These are phyloP conservation scores for Epinotia ramella DNA, from an alignment of 2,888 invertebrate species.

Conservation along the genomic window DNA sequence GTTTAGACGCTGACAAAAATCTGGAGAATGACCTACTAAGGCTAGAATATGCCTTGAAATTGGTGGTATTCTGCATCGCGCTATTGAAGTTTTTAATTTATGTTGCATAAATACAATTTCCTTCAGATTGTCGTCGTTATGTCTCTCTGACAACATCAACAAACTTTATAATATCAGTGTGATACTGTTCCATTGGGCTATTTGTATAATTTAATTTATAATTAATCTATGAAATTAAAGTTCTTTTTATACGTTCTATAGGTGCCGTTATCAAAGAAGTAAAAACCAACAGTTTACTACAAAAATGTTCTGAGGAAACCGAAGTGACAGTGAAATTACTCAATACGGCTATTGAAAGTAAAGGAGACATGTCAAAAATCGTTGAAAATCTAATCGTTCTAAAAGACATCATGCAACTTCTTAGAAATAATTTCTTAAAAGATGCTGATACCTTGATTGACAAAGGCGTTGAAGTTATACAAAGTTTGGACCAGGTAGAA, in stretches of 20 bases:
- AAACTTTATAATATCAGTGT: too few relatives aligned
- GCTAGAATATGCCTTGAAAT: too few relatives aligned
- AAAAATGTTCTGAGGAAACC: slow-evolving; percentile 64
- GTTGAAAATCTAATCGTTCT: slow-evolving; percentile 59
- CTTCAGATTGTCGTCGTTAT: too few relatives aligned
- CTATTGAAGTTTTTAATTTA: too few relatives aligned
- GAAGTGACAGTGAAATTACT: slow-evolving; percentile 71
- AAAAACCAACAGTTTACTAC: slow-evolving; percentile 55
- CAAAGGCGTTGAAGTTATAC: slow-evolving; percentile 72
- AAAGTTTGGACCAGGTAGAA: slow-evolving; percentile 75
- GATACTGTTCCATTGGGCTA: too few relatives aligned
- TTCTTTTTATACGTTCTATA: not conserved
- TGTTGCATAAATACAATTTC: too few relatives aligned
- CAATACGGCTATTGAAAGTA: slow-evolving; percentile 70
- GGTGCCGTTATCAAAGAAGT: slow-evolving; percentile 47
- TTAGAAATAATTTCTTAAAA: slow-evolving; percentile 62
- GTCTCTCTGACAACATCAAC: too few relatives aligned
- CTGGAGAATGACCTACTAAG: too few relatives aligned
- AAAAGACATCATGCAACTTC: slow-evolving; percentile 63
- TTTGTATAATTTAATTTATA: too few relatives aligned
- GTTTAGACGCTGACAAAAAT: too few relatives aligned
- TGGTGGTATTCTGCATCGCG: too few relatives aligned
- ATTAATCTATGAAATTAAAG: too few relatives aligned
- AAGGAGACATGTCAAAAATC: slow-evolving; percentile 58
- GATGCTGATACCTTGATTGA: slow-evolving; percentile 71